phyloP scores from a whole-genome alignment of 1,140 invertebrate genomes.

The Dryas iulia region DNA sequence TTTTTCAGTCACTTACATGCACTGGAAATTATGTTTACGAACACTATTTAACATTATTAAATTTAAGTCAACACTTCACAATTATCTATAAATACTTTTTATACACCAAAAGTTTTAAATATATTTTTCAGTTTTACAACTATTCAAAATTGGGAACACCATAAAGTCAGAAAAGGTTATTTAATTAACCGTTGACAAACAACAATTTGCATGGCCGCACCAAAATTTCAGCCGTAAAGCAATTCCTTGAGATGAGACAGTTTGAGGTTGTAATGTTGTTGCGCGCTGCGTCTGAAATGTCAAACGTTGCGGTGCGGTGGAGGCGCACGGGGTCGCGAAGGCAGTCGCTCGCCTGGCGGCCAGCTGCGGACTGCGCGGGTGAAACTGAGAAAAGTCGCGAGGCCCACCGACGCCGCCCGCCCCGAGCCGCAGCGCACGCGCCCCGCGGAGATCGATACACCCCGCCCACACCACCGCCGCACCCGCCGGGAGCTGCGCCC shows the following conservation, averaged over 20 bases:
- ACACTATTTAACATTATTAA: constrained; percentile 48
- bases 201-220: constrained; percentile 48
- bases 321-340: constrained; percentile 23
- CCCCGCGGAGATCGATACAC: constrained; percentile 73
- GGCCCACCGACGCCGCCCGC: constrained; percentile 50
- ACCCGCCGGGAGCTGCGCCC: constrained; percentile 42
- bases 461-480: constrained; percentile 63
- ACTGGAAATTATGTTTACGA: constrained; percentile 45
- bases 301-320: constrained; percentile 53
- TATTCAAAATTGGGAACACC: constrained; percentile 24
- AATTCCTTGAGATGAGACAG: constrained; percentile 59
- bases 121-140: background rate
- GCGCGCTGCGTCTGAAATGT: constrained; percentile 61
- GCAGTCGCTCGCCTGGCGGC: constrained; percentile 64
- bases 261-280: constrained; percentile 67
- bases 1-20: constrained; percentile 69
- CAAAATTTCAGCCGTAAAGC: constrained; percentile 48
- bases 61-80: constrained; percentile 28
- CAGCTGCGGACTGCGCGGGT: constrained; percentile 72
- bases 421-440: constrained; percentile 66
- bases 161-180: constrained; percentile 20
- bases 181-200: constrained; percentile 10
- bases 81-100: constrained; percentile 13
- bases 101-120: background rate
- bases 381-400: constrained; percentile 44